Evolutionary conservation across 23 tunicate species (phyloP).

Genomic region (Diplosoma virens): DNA sequence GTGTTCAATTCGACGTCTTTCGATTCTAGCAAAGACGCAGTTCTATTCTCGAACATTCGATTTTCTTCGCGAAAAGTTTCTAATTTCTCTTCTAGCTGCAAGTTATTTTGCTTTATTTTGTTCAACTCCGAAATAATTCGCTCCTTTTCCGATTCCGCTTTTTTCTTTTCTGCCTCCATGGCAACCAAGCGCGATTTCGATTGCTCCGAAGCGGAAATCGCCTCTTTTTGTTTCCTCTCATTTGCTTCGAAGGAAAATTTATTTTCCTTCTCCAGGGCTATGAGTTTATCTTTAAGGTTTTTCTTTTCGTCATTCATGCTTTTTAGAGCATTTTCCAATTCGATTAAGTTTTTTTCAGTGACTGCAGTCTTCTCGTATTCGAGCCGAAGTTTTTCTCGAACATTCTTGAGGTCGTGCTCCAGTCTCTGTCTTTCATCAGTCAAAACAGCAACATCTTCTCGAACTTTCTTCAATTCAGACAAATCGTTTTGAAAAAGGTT

Average conservation of each 20-base stretch:
- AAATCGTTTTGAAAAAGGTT: background rate
- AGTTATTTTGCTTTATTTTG: background rate
- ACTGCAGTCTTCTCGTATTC: background rate
- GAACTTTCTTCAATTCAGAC: background rate
- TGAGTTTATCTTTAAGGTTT: background rate
- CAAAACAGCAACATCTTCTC: slow-evolving; percentile 7
- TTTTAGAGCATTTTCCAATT: background rate
- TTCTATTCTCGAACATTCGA: background rate
- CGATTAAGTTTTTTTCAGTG: background rate
- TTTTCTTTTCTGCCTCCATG: slow-evolving; percentile 28
- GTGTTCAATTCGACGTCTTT: slow-evolving; percentile 7
- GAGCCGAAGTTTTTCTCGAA: background rate
- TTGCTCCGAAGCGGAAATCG: background rate
- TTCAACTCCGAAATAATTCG: slow-evolving; percentile 31
- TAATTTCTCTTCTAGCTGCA: background rate
- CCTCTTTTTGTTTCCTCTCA: no score
- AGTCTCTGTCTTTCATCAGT: background rate
- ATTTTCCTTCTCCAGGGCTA: slow-evolving; percentile 4
- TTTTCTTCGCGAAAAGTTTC: slow-evolving; percentile 16
- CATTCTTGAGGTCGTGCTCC: background rate
- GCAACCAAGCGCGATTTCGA: slow-evolving; percentile 8
- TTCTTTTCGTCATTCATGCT: background rate
- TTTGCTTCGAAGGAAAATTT: background rate
- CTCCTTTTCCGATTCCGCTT: slow-evolving; percentile 43
- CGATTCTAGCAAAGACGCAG: background rate